A percentile compares a stretch with the other conserved stretches of the same genome.
These are phyloP conservation scores for Orcinus orca DNA, from an alignment of 2,113 vertebrate species.

Conservation along the genomic window DNA sequence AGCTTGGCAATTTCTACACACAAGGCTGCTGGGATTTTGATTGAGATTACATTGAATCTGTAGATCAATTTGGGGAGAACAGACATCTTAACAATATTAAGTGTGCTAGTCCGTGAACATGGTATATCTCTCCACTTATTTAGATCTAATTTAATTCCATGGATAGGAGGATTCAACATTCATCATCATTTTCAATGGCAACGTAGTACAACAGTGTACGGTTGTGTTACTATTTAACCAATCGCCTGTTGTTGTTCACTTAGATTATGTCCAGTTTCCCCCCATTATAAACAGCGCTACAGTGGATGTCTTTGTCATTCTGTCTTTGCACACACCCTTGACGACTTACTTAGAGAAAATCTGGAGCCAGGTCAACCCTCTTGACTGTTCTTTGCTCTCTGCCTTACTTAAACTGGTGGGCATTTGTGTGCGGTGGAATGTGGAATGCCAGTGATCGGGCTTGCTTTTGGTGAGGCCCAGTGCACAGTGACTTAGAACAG, in stretches of 20 bases:
- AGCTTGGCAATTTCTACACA: not conserved
- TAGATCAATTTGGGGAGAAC: not conserved
- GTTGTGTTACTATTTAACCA: no score
- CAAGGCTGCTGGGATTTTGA: not conserved
- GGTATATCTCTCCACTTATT: not conserved
- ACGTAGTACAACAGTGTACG: accelerated
- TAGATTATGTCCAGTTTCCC: not conserved
- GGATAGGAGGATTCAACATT: not conserved
- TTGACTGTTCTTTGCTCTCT: no score
- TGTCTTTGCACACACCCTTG: not conserved
- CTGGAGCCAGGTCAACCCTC: not conserved
- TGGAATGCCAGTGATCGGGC: accelerated
- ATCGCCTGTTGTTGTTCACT: not conserved
- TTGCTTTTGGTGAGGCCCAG: not conserved
- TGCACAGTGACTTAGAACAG: not conserved
- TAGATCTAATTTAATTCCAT: not conserved
- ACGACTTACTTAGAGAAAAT: not conserved
- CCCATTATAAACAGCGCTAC: not conserved
- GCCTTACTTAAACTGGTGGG: not conserved
- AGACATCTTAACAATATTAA: not conserved
- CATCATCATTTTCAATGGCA: not conserved
- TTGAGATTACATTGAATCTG: not conserved
- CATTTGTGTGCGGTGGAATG: not conserved
- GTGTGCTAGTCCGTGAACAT: not conserved
- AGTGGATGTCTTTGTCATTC: not conserved